phyloP scores from a whole-genome alignment of 2,797 vertebrate genomes.

The Buceros bicornis region DNA sequence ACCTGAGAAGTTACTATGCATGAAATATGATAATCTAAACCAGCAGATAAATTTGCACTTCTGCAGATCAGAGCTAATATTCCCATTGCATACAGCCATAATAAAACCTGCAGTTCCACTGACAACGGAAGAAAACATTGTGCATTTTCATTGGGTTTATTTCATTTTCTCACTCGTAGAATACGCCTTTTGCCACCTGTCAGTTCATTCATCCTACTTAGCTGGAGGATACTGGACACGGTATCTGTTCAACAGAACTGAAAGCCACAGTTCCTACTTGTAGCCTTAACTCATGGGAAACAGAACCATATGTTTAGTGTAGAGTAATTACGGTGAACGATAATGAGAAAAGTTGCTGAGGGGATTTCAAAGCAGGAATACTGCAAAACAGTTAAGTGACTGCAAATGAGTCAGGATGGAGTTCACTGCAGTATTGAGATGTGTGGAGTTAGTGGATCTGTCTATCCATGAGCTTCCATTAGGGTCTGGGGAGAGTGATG shows the following conservation, averaged over 20 bases:
- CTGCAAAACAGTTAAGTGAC: neutral
- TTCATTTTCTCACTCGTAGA: neutral
- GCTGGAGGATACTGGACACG: accelerated
- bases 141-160: neutral
- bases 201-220: neutral
- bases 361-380: neutral
- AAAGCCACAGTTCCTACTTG: neutral
- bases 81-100: neutral
- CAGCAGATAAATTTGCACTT: constrained; percentile 40
- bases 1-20: neutral
- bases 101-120: neutral
- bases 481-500: neutral
- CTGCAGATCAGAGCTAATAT: neutral
- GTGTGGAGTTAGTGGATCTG: neutral
- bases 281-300: neutral
- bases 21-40: constrained; percentile 16
- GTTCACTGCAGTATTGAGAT: neutral
- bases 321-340: neutral
- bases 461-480: neutral
- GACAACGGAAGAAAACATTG: neutral
- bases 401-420: neutral
- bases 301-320: neutral
- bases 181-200: neutral
- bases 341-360: neutral
- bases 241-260: neutral